Base-by-base conservation (phyloP, 2,113 vertebrate species). In the Phrynocephalus versicolor region DNA sequence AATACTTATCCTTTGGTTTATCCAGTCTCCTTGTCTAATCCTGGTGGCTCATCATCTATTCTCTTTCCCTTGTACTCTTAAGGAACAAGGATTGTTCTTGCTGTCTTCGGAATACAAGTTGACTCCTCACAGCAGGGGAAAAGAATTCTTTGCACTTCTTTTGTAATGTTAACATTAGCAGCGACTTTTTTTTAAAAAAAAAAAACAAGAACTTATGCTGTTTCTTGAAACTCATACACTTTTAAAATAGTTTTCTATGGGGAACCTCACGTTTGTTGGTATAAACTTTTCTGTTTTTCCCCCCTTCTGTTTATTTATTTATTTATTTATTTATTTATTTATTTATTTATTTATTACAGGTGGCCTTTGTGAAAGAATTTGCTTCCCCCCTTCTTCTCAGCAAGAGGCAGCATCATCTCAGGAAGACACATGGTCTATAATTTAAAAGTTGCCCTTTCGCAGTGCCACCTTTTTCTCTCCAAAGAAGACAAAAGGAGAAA, bases 321-420 rank as follows among this genome's bases (percentile, higher is more conserved):
- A 10, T 5, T 10, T 51, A 6, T 6, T 51, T 51, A 51, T 85
- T 81, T 91, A 39, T 41, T 51, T 51, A 51, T 73, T 73, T 21
- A 72, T 25, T 41, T 25, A 13, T 19, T 23, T 84, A 93, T 33
- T 70, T 90, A 65, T 93, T 94, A 87, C 95, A 97, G 96, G 92
- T 92, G 89, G 85, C 84, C 85, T 84, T 82, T 84, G 86, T 91
- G 91, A 90, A 94, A 86, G 95, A 94, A 82, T 73, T 87, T 79
- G 57, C 78, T 67, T 58, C 83, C 91, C 85, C 7, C 77, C 76
- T 67, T 84, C 91, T 83, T 80, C 83, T 89, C 86, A 89, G 92
- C 93, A 87, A 60, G 85, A 79, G 89, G 83, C 74, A 87, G 77
- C 77, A 55, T 84, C 89, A 88, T 27, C 90, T 88, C 74, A 82